These are phyloP conservation scores for Drosophila novamexicana DNA, from an alignment of 1,140 invertebrate species.

Conservation along the genomic window DNA sequence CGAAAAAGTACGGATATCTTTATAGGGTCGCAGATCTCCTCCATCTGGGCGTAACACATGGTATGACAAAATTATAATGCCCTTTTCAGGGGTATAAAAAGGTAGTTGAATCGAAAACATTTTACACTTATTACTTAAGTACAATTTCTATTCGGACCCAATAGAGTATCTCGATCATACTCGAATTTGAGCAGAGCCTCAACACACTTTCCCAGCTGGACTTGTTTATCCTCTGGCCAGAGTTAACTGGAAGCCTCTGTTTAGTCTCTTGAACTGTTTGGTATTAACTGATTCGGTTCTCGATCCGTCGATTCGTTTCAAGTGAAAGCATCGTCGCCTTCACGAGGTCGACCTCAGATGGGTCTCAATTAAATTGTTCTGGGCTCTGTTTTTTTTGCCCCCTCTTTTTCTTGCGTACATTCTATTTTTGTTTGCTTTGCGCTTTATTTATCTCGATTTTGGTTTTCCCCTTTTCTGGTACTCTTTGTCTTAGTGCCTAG, in stretches of 20 bases:
- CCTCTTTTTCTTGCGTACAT: constrained; percentile 18
- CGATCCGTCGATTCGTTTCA: constrained; percentile 6
- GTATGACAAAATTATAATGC: no score
- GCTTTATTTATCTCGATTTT: constrained; percentile 15
- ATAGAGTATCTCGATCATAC: no score
- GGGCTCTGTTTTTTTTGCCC: background rate
- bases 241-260: background rate
- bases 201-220: background rate
- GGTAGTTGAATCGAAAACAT: no score
- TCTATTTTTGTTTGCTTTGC: constrained; percentile 33
- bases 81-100: no score
- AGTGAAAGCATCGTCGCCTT: constrained; percentile 32
- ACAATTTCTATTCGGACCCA: no score
- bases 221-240: background rate
- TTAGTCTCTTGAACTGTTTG: constrained; percentile 13
- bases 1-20: no score
- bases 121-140: no score
- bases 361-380: constrained; percentile 20
- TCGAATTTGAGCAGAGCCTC: no score
- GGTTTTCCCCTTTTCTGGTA: constrained; percentile 11
- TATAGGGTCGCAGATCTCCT: no score
- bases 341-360: constrained; percentile 7
- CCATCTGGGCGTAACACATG: no score
- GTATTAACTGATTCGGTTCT: constrained; percentile 5
- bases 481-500: background rate